Evolutionary conservation across 2,113 vertebrate genomes (phyloP).

Genomic region (Perca flavescens): DNA sequence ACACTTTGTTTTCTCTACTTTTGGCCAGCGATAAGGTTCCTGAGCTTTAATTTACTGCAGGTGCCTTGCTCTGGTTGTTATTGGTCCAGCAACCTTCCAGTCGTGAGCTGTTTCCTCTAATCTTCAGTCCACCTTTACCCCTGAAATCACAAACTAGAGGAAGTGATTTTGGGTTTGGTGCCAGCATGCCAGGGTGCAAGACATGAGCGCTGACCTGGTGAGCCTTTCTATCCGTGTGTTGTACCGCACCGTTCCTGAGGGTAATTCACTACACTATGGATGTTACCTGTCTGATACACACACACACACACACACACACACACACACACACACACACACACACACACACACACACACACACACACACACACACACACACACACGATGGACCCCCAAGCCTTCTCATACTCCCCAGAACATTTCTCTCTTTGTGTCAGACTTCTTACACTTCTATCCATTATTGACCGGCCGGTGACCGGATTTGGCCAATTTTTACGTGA

Average conservation of each 20-base stretch:
- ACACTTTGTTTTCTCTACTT: constrained; percentile 1
- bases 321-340: constrained; percentile 6
- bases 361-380: constrained; percentile 6
- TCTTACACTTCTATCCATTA: background rate
- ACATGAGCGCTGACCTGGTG: constrained; percentile 41
- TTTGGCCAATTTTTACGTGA: too few relatives aligned
- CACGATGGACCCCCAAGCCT: background rate
- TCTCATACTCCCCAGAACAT: background rate
- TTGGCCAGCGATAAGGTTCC: background rate
- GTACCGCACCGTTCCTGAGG: constrained; percentile 11
- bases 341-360: background rate
- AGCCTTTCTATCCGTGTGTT: constrained; percentile 38
- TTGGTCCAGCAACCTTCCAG: constrained; percentile 2
- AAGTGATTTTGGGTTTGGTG: constrained; percentile 45
- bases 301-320: background rate
- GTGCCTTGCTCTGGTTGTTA: background rate
- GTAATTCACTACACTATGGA: constrained; percentile 40
- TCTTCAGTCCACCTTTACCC: background rate
- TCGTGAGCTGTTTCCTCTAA: background rate
- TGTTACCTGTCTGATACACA: constrained; percentile 26
- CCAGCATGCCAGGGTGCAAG: background rate
- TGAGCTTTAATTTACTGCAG: background rate
- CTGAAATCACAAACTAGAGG: constrained; percentile 1
- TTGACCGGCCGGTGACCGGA: too few relatives aligned
- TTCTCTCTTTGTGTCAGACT: background rate